Evolutionary conservation across 2,113 vertebrate genomes (phyloP).

Genomic region (Oreochromis aureus): DNA sequence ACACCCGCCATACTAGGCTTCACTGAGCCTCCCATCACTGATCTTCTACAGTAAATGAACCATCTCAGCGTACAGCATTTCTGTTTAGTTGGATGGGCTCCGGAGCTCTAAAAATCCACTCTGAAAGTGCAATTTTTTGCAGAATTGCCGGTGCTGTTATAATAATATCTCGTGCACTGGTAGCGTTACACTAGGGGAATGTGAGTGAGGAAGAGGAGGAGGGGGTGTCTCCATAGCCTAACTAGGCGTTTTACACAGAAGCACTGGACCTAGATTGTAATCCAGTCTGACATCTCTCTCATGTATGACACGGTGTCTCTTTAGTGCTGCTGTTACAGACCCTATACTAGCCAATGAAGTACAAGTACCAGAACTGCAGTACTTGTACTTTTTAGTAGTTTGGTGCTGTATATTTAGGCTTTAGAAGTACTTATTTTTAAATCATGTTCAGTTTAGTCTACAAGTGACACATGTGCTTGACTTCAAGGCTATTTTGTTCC

Average conservation of each 20-base stretch:
- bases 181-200: background rate
- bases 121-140: background rate
- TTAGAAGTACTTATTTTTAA: background rate
- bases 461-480: background rate
- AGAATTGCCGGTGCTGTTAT: background rate
- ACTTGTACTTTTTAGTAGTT: background rate
- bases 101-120: background rate
- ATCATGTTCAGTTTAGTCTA: background rate
- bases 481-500: background rate
- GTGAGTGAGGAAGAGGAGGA: background rate
- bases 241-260: constrained; percentile 48
- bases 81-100: background rate
- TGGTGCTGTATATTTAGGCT: background rate
- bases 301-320: constrained; percentile 48
- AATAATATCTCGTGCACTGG: background rate
- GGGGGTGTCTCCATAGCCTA: constrained; percentile 30
- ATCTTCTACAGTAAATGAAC: background rate
- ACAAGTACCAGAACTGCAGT: constrained; percentile 1
- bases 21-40: constrained; percentile 12
- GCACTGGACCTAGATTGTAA: constrained; percentile 35
- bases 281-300: constrained; percentile 46
- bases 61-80: background rate
- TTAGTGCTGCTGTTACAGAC: background rate
- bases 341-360: constrained; percentile 1
- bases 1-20: constrained; percentile 56